Conservation (phyloP, 2,113 vertebrate species). For the Sinocyclocheilus rhinocerous region DNA sequence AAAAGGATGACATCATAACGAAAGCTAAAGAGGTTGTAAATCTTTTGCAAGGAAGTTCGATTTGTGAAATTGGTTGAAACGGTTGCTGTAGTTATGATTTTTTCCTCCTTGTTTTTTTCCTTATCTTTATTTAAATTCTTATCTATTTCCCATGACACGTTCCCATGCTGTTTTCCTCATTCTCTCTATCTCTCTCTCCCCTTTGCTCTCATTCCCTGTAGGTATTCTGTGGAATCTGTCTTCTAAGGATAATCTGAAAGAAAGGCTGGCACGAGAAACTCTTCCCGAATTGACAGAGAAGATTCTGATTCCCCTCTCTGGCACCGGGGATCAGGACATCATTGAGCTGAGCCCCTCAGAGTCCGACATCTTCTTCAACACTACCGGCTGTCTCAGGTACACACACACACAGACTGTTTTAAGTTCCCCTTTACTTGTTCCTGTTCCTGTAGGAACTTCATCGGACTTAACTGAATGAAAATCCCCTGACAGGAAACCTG, state of each 20-base stretch:
- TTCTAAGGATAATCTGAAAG: constrained; percentile 93
- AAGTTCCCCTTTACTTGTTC: neutral
- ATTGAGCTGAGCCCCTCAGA: constrained; percentile 82
- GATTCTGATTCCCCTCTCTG: constrained; percentile 85
- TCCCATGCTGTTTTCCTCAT: constrained; percentile 17
- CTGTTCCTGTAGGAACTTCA: neutral
- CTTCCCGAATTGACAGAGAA: constrained; percentile 84
- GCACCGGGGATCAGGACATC: constrained; percentile 58
- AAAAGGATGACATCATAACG: neutral
- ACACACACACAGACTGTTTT: constrained; percentile 32
- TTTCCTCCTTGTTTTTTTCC: neutral
- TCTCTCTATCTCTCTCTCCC: neutral
- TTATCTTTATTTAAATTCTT: constrained; percentile 16
- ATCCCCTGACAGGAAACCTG: neutral
- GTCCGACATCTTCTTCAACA: constrained; percentile 89
- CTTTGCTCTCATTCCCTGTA: constrained; percentile 58
- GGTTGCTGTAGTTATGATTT: neutral
- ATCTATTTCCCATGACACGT: constrained; percentile 2
- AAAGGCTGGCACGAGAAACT: constrained; percentile 83
- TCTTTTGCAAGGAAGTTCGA: neutral
- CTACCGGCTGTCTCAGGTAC: constrained; percentile 64
- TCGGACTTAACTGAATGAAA: neutral
- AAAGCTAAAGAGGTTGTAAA: neutral
- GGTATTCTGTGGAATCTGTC: constrained; percentile 98
- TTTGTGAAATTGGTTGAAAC: neutral